phyloP scores from a whole-genome alignment of 2,888 invertebrate genomes.

The Drosophila mimetica region DNA sequence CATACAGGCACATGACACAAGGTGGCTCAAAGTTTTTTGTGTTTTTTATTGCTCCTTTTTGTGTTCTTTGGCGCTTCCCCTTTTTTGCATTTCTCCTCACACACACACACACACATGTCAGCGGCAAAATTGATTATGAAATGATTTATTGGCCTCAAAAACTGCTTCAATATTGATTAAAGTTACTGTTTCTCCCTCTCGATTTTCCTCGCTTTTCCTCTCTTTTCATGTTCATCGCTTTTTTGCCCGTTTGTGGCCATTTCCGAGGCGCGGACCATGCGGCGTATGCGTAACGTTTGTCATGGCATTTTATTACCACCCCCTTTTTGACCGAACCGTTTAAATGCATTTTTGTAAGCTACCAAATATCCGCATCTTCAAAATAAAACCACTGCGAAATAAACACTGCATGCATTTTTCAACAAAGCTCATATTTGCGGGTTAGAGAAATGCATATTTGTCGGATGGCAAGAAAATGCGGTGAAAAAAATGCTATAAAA shows the following conservation, averaged over 20 bases:
- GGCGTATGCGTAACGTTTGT: constrained; percentile 54
- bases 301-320: constrained; percentile 41
- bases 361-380: constrained; percentile 64
- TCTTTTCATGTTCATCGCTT: constrained; percentile 1
- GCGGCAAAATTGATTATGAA: constrained; percentile 81
- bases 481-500: constrained; percentile 23
- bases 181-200: constrained; percentile 52
- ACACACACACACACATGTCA: constrained; percentile 61
- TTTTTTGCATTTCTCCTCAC: constrained; percentile 46
- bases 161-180: constrained; percentile 80
- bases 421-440: constrained; percentile 33
- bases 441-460: constrained; percentile 34
- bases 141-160: constrained; percentile 82
- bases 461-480: constrained; percentile 12
- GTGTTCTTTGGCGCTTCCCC: constrained; percentile 21
- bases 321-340: constrained; percentile 34
- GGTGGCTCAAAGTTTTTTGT: constrained; percentile 57
- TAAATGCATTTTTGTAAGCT: constrained; percentile 70
- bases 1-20: constrained; percentile 30
- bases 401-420: constrained; percentile 31
- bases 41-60: constrained; percentile 52
- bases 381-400: constrained; percentile 38
- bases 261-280: constrained; percentile 35
- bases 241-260: constrained; percentile 25
- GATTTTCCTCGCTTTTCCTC: constrained; percentile 11